These are phyloP conservation scores for Xiphorhynchus erythropygius DNA, from an alignment of 2,797 vertebrate genomes.

Conservation along the genomic window DNA sequence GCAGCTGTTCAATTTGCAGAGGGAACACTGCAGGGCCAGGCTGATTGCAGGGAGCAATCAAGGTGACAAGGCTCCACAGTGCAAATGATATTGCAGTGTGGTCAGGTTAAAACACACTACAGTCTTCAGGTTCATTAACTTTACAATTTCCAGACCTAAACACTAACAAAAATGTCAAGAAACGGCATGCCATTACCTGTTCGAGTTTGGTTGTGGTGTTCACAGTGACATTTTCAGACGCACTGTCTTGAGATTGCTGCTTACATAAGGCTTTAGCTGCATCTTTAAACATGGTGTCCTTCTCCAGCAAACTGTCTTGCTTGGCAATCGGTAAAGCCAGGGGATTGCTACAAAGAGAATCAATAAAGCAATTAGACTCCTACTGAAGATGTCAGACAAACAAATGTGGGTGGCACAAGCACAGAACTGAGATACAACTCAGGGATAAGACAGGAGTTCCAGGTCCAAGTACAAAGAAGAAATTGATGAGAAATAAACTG, in stretches of 20 bases:
- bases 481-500: background rate
- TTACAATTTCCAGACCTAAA: background rate
- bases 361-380: conserved; percentile 42
- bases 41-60: background rate
- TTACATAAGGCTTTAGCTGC: conserved; percentile 77
- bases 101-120: background rate
- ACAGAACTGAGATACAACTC: background rate
- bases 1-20: background rate
- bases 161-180: background rate
- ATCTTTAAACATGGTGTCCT: conserved; percentile 92
- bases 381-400: background rate
- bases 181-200: conserved; percentile 78
- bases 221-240: conserved; percentile 73
- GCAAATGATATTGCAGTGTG: background rate
- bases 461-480: background rate
- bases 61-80: background rate
- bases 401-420: background rate
- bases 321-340: conserved; percentile 88
- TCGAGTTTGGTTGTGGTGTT: conserved; percentile 80
- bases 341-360: conserved; percentile 78
- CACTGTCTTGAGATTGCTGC: conserved; percentile 84
- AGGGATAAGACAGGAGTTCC: background rate
- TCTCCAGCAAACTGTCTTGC: conserved; percentile 93
- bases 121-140: background rate
- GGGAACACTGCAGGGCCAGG: background rate